A percentile compares a stretch with the other conserved stretches of the same genome.
phyloP scores from a whole-genome alignment of 2,888 invertebrate species.

The Camptogramma bilineatum region DNA sequence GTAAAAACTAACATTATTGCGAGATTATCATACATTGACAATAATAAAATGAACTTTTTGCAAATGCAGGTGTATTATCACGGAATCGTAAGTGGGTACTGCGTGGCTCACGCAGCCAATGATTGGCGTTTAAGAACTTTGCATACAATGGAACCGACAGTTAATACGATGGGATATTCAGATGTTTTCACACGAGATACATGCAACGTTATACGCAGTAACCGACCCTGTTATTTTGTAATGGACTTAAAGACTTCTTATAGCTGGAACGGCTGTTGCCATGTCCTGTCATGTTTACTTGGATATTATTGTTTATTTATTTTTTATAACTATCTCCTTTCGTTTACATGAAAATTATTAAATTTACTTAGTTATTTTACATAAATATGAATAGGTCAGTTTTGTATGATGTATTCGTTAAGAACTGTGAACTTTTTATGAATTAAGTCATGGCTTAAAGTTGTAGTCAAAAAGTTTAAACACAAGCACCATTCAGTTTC shows the following conservation, averaged over 20 bases:
- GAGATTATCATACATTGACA: not conserved
- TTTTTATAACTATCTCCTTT: too few relatives aligned
- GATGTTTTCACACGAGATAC: slow-evolving; percentile 22
- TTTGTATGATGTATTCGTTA: too few relatives aligned
- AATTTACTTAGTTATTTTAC: too few relatives aligned
- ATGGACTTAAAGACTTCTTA: not conserved
- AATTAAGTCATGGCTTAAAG: too few relatives aligned
- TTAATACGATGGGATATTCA: slow-evolving; percentile 22
- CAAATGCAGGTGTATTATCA: slow-evolving; percentile 6
- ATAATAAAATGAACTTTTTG: slow-evolving; percentile 5
- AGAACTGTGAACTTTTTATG: too few relatives aligned
- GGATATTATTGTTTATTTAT: too few relatives aligned
- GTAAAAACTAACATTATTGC: too few relatives aligned
- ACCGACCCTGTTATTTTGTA: not conserved
- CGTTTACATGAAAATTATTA: too few relatives aligned
- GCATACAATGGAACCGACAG: slow-evolving; percentile 27
- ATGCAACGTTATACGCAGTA: slow-evolving; percentile 1
- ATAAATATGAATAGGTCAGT: too few relatives aligned
- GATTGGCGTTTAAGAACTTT: slow-evolving; percentile 17
- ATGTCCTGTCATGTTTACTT: not conserved
- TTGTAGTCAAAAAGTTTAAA: too few relatives aligned
- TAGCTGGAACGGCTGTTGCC: too few relatives aligned
- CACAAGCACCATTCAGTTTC: too few relatives aligned
- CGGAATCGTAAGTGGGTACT: not conserved
- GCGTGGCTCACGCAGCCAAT: slow-evolving; percentile 28